These are phyloP conservation scores for Muscicapa adusta DNA, from an alignment of 2,113 vertebrate genomes.

Conservation along the genomic window DNA sequence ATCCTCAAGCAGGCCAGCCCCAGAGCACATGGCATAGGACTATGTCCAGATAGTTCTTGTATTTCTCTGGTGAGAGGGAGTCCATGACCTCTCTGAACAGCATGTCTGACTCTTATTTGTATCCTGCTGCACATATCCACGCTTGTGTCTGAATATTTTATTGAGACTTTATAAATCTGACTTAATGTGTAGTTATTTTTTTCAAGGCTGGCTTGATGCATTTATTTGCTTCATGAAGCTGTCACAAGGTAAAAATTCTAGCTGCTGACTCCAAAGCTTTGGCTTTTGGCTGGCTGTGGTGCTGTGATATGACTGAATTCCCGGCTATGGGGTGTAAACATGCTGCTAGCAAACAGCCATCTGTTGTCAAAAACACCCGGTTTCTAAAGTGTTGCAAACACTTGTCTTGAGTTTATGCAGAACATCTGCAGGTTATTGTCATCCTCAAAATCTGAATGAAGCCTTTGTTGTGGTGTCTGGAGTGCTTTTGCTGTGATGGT, in stretches of 20 bases:
- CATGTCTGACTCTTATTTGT: neutral
- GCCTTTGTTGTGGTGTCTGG: neutral
- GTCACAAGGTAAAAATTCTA: neutral
- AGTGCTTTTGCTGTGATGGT: neutral
- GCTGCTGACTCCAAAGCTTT: neutral
- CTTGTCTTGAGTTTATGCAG: neutral
- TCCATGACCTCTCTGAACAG: neutral
- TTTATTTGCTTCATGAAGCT: neutral
- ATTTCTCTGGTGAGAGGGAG: neutral
- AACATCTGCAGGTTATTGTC: neutral
- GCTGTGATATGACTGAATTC: neutral
- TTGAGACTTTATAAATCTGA: neutral
- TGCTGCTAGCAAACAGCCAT: neutral
- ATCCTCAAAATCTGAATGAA: neutral
- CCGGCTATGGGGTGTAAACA: neutral
- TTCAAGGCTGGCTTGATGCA: neutral
- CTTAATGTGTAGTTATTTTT: neutral
- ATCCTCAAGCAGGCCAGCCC: neutral
- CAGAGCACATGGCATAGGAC: neutral
- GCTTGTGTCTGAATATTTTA: neutral
- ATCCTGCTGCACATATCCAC: neutral
- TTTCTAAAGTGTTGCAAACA: neutral
- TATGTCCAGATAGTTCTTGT: neutral
- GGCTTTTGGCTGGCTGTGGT: neutral
- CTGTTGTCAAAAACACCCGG: neutral